Evolutionary conservation across 2,888 invertebrate species (phyloP), one percentile per base, ranked within the genome.

Genomic region (Fragum whitleyi): DNA sequence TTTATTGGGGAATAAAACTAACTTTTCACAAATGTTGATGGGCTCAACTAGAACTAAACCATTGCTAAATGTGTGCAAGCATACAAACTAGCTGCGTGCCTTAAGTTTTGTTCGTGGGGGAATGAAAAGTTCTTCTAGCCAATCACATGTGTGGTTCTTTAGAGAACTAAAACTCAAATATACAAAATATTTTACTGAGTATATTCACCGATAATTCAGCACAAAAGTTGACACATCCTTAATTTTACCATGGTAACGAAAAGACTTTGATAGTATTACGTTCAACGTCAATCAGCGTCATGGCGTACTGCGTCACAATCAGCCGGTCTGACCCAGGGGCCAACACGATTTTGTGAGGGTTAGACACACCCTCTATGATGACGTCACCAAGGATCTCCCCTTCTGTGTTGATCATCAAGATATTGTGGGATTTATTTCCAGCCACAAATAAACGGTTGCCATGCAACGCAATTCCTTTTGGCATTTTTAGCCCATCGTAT

Each of bases 361-460:
- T 84, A n/a, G 81, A 78, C 3, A 87, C 77, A 0, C 82, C 84
- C 11, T 87, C 86, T 0, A 82, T 79, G 36, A 87, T 80, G 53
- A 87, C 74, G 55, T 86, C 87, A 55, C 87, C 87, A 11, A 84
- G 72, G 9, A 87, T 80, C 42, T 86, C 84, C 21, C 87, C 87
- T 11, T 82, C 86, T n/a, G 87, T 87, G 51, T 75, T 82, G 23
- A 86, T 78, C 77, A 78, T 80, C 14, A 86, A 53, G 16, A 87
- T 73, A 59, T 87, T 87, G 69, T 87, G 87, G 14, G 87, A 87
- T 61, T 86, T 86, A 55, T 77, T 78, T 21, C 87, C 87, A 19
- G 87, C 87, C 11, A 87, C 84, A 53, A 84, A 86, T n/a, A 87
- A 53, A 19, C 87, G 82, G 74, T 84, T 87, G 39, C 87, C 87